These are phyloP conservation scores for Flabesymbios commensalis DNA, from an alignment of 2,888 invertebrate species.

Conservation along the genomic window DNA sequence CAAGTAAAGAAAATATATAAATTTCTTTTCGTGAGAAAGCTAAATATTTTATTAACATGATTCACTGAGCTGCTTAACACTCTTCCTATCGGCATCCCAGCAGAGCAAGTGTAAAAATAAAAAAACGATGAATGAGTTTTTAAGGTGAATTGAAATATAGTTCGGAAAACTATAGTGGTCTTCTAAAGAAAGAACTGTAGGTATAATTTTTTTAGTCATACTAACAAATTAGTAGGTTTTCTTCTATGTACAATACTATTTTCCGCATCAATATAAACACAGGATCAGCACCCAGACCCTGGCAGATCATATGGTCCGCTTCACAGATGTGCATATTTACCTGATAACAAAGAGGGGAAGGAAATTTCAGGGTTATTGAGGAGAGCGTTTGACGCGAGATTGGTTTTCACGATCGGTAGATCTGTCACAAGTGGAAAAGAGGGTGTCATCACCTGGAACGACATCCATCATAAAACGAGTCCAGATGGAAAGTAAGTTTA, in stretches of 20 bases:
- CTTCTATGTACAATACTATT: constrained; percentile 13
- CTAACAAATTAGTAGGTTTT: not conserved
- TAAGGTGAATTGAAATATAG: too few species aligned
- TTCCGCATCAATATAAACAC: too few species aligned
- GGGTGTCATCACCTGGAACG: constrained; percentile 50
- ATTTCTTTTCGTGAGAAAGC: too few species aligned
- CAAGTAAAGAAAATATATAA: too few species aligned
- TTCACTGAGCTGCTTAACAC: not conserved
- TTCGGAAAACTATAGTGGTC: too few species aligned
- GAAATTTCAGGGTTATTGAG: constrained; percentile 41
- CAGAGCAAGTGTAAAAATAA: too few species aligned
- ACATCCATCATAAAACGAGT: constrained; percentile 54
- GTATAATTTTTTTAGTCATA: not conserved
- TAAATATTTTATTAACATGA: too few species aligned
- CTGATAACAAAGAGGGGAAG: constrained; percentile 44
- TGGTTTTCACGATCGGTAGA: constrained; percentile 49
- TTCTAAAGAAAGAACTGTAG: not conserved
- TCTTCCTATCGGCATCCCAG: not conserved
- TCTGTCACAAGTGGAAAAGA: constrained; percentile 46
- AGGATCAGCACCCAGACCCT: constrained; percentile 46
- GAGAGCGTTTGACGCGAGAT: constrained; percentile 44
- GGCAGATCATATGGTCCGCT: constrained; percentile 42
- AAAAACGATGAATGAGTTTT: too few species aligned
- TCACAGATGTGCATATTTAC: constrained; percentile 44
- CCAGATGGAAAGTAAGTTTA: constrained; percentile 39